Evolutionary conservation across 2,113 vertebrate genomes (phyloP), one percentile per base, ranked within the genome.

Genomic region (Neogobius melanostomus): DNA sequence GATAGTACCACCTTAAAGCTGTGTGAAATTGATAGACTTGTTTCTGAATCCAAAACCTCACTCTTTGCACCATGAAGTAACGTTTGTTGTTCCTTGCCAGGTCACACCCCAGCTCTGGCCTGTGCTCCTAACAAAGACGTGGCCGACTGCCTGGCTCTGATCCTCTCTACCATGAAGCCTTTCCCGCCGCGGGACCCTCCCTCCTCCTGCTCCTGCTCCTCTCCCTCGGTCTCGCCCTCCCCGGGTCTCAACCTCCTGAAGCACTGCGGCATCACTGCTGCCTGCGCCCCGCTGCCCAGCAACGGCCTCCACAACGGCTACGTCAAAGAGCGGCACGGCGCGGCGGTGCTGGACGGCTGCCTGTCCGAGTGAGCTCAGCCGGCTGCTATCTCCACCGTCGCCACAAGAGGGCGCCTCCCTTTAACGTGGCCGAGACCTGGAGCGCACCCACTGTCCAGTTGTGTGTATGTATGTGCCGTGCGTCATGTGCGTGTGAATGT

Each of bases 81-180:
- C 72, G n/a, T 74, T 61, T 80, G 1, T 54, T 16, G 8, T 44
- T 17, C 7, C 45, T n/a, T 45, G 4, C 8, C 57, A 86, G 97
- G 97, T 91, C 95, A 96, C 87, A 99, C 97, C 86, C 97, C 97
- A 64, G 97, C 97, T 65, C 91, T 99, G 93, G 97, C 97, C n/a
- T 99, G 97, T 3, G 97, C 97, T 68, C 96, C 97, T 77, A 99
- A 98, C 94, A 98, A 98, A 91, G 97, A 99, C n/a, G 97, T 98
- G 76, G 97, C 97, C 7, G 96, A 98, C 92, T 99, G 97, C 93
- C 95, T 99, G 95, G 96, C 97, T 92, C 95, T 99, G 90, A 99
- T 99, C 94, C 96, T 99, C 80, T 98, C 97, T 93, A 98, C 97
- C 94, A 99, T 99, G 97, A 98, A 97, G 95, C 95, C 95, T 95